phyloP scores from a whole-genome alignment of 2,113 vertebrate species.

The Seriola rivoliana region DNA sequence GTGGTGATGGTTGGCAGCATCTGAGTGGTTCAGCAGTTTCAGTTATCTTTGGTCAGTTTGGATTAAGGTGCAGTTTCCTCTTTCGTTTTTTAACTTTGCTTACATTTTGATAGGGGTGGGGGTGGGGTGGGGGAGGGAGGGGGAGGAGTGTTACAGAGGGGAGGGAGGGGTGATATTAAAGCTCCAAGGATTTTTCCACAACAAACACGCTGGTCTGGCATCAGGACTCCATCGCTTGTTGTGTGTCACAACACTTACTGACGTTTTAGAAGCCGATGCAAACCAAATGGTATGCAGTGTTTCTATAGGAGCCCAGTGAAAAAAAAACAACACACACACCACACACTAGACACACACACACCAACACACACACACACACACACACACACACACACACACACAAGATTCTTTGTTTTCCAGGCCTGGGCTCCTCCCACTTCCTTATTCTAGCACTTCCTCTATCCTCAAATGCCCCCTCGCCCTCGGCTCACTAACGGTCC shows the following conservation, averaged over 20 bases:
- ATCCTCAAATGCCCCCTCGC: conserved; percentile 69
- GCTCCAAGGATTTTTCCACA: conserved; percentile 44
- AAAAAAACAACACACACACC: not conserved
- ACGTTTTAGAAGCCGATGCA: conserved; percentile 40
- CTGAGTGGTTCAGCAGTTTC: conserved; percentile 55
- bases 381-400: conserved; percentile 13
- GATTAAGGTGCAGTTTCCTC: conserved; percentile 76
- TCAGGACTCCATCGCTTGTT: conserved; percentile 8
- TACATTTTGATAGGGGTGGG: conserved; percentile 26
- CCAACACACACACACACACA: not conserved
- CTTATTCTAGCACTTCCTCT: conserved; percentile 62
- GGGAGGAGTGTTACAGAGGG: not conserved
- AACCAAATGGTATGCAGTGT: conserved; percentile 41
- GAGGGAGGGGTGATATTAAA: conserved; percentile 32
- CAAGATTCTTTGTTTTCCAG: conserved; percentile 40
- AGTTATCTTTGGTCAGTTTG: conserved; percentile 77
- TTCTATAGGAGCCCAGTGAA: conserved; percentile 40
- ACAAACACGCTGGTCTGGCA: conserved; percentile 36
- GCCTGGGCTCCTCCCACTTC: conserved; percentile 66
- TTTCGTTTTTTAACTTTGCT: conserved; percentile 33
- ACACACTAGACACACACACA: not conserved
- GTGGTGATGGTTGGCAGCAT: conserved; percentile 61
- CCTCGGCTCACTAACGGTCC: conserved; percentile 67
- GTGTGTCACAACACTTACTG: conserved; percentile 15
- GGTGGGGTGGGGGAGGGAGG: not conserved